Evolutionary conservation across 2,888 invertebrate species (phyloP), one percentile per base, ranked within the genome.

Genomic region (Geophilus truncorum): DNA sequence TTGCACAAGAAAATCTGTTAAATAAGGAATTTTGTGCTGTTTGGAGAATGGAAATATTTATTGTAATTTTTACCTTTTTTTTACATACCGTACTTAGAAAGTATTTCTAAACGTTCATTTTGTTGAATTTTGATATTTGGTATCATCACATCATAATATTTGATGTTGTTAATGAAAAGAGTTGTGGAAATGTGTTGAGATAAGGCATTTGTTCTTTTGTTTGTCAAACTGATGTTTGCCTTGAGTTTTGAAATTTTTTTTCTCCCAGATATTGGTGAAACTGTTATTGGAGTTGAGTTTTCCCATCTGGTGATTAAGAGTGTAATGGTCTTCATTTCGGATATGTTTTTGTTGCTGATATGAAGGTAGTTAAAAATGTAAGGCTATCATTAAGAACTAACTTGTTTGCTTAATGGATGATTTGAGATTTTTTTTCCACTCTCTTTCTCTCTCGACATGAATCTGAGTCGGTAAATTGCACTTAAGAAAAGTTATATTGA

Each of bases 331-430:
- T 70, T 70, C 70, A 70, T 70, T 70, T 70, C 70, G 70, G 70
- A 70, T 70, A 70, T 70, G 70, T 70, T 70, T 62, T 70, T 70
- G 70, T 70, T 70, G 70, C 70, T 70, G 70, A 70, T 70, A 70
- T 70, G 70, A 25, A 70, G 70, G 70, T 70, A 70, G 70, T 70
- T 70, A 70, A 70, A 70, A 70, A 70, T 70, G 70, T 70, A 70
- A 70, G 70, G 28, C 70, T 70, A 70, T 70, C 70, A 70, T 70
- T 70, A 70, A 70, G 70, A 70, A 70, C 25, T 70, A 70, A 70
- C 70, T 70, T 70, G 70, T 70, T 70, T 70, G 70, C 28, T 70
- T 70, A 70, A 70, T 70, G 70, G 70, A 70, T 70, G 70, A 70
- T 70, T 70, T 70, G 70, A 70, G 70, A 70, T 70, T 70, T 70